Conservation (phyloP, 1,140 invertebrate species). For the Trichonephila clavata region DNA sequence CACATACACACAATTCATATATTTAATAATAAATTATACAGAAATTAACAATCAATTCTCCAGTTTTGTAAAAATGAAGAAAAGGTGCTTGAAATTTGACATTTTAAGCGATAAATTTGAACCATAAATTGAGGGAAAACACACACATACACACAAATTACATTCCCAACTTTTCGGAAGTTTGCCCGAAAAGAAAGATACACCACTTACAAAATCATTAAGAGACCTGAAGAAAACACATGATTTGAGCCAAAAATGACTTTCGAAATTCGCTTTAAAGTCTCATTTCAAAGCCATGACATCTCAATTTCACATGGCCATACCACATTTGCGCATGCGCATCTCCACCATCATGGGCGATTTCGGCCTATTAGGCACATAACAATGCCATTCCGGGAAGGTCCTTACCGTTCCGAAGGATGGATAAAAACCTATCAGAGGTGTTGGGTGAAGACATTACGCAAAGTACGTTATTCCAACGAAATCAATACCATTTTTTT, state of each 20-base stretch:
- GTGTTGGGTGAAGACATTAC: conserved; percentile 21
- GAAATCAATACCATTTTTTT: conserved; percentile 8
- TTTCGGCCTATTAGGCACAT: conserved; percentile 37
- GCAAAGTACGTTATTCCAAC: conserved; percentile 6
- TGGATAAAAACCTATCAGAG: neutral
- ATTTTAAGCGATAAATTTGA: too few species aligned
- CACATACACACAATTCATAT: too few species aligned
- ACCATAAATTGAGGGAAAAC: too few species aligned
- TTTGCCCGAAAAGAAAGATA: neutral
- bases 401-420: neutral
- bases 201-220: neutral
- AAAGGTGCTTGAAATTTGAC: too few species aligned
- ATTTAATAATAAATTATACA: too few species aligned
- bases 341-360: conserved; percentile 9
- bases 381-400: conserved; percentile 35
- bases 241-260: neutral
- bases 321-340: conserved; percentile 12
- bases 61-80: too few species aligned
- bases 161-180: too few species aligned
- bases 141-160: too few species aligned
- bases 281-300: conserved; percentile 27
- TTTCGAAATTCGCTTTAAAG: conserved; percentile 48
- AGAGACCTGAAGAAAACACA: neutral
- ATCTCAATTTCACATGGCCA: conserved; percentile 28
- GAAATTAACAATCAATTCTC: too few species aligned